A percentile compares a stretch with the other conserved stretches of the same genome.
Conservation (phyloP, 2,888 invertebrate genomes). For the Oscheius sp. region DNA sequence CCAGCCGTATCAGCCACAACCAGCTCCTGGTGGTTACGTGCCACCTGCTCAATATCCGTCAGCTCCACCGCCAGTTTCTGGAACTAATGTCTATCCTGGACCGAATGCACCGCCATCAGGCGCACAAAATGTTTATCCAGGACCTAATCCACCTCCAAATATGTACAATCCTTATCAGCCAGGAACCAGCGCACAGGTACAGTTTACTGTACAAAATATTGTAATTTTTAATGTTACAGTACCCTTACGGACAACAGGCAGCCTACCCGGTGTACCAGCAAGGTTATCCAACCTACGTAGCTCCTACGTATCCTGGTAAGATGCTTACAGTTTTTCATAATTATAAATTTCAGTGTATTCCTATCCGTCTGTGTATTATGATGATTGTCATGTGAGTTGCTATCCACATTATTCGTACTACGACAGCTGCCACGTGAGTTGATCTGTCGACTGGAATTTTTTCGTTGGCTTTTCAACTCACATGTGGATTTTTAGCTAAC, state of each 20-base stretch:
- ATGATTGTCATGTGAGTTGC: slow-evolving; percentile 30
- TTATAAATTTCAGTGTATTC: slow-evolving; percentile 17
- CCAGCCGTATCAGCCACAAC: neutral
- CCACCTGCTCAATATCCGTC: slow-evolving; percentile 17
- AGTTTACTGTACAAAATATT: too few relatives aligned
- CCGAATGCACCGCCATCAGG: neutral
- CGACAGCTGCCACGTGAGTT: slow-evolving; percentile 35
- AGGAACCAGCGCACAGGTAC: neutral
- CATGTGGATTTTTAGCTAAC: neutral
- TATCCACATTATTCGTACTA: slow-evolving; percentile 11
- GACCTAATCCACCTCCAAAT: slow-evolving; percentile 12
- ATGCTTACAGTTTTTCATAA: too few relatives aligned
- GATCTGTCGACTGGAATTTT: too few relatives aligned
- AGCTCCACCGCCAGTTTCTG: neutral
- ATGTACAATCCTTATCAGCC: slow-evolving; percentile 18
- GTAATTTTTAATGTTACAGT: too few relatives aligned
- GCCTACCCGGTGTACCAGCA: slow-evolving; percentile 26
- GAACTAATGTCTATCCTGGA: slow-evolving; percentile 4
- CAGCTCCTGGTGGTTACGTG: slow-evolving; percentile 3
- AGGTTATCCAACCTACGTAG: slow-evolving; percentile 10
- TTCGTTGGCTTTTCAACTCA: slow-evolving; percentile 3
- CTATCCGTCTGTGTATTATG: slow-evolving; percentile 15
- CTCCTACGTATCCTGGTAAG: slow-evolving; percentile 12
- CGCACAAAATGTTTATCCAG: slow-evolving; percentile 23
- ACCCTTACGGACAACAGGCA: slow-evolving; percentile 3